These are phyloP conservation scores for Olivierus martensii DNA, from an alignment of 1,140 invertebrate genomes.

Conservation along the genomic window DNA sequence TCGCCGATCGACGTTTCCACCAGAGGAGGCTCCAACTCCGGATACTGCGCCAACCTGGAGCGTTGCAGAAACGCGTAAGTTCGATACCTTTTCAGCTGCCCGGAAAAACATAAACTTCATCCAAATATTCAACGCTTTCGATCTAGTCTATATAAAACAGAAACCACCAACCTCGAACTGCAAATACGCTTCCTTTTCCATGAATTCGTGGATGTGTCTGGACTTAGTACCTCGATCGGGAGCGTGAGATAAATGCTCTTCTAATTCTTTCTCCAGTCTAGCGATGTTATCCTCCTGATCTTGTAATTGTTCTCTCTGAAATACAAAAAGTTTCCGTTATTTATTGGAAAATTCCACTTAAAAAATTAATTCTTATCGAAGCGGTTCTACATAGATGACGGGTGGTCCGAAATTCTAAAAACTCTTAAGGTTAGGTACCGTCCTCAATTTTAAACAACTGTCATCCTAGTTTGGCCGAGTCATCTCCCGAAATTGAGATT, in stretches of 20 bases:
- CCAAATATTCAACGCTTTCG: too few relatives aligned
- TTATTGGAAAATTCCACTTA: neutral
- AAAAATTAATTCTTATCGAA: too few relatives aligned
- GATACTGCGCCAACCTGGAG: constrained; percentile 48
- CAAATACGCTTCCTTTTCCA: constrained; percentile 78
- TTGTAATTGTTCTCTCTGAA: constrained; percentile 66
- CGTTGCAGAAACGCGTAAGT: constrained; percentile 69
- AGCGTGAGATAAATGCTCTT: constrained; percentile 52
- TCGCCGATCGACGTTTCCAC: constrained; percentile 61
- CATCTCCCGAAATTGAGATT: too few relatives aligned
- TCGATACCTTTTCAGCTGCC: constrained; percentile 69
- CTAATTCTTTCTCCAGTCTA: constrained; percentile 58
- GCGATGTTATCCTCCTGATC: constrained; percentile 59
- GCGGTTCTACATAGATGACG: too few relatives aligned
- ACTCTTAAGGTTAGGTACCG: too few relatives aligned
- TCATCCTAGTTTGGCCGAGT: too few relatives aligned
- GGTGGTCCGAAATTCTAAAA: too few relatives aligned
- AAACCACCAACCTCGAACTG: constrained; percentile 87
- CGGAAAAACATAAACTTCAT: constrained; percentile 21
- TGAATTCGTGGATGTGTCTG: constrained; percentile 56
- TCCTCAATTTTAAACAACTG: too few relatives aligned
- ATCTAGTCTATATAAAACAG: too few relatives aligned
- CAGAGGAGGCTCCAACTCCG: constrained; percentile 44
- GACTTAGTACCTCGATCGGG: constrained; percentile 57
- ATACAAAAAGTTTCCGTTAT: constrained; percentile 9